Conservation (phyloP, 1,140 invertebrate species). For the Hyles euphorbiae region DNA sequence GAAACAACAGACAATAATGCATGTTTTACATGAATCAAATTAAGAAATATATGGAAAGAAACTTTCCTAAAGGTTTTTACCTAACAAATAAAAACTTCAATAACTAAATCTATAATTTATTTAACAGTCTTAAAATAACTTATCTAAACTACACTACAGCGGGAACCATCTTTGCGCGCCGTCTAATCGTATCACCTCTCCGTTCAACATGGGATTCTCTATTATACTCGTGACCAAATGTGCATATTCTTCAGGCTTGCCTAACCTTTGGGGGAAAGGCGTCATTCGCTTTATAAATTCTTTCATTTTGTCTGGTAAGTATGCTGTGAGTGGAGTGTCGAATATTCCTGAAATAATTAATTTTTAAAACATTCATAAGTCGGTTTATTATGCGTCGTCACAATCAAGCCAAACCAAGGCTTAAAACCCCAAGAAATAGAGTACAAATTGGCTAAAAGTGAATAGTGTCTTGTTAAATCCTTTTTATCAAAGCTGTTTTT, state of each 20-base stretch:
- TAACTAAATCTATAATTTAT: constrained; percentile 25
- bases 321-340: constrained; percentile 89
- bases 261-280: constrained; percentile 92
- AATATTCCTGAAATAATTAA: constrained; percentile 83
- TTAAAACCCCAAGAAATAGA: too few species aligned
- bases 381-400: too few species aligned
- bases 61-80: too few species aligned
- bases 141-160: constrained; percentile 33
- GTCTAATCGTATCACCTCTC: constrained; percentile 95
- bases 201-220: constrained; percentile 95
- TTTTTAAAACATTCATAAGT: neutral
- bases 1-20: too few species aligned
- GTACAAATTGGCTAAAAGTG: too few species aligned
- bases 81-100: constrained; percentile 4
- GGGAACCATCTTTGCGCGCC: constrained; percentile 88
- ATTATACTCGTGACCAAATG: constrained; percentile 91
- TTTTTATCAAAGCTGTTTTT: too few species aligned
- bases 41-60: too few species aligned
- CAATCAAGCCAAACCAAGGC: too few species aligned
- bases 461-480: too few species aligned
- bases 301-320: constrained; percentile 90
- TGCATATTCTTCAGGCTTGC: constrained; percentile 94
- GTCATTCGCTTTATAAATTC: constrained; percentile 86
- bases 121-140: constrained; percentile 34
- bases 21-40: too few species aligned